Conservation (phyloP, 2,797 vertebrate species). For the Takifugu ocellatus region DNA sequence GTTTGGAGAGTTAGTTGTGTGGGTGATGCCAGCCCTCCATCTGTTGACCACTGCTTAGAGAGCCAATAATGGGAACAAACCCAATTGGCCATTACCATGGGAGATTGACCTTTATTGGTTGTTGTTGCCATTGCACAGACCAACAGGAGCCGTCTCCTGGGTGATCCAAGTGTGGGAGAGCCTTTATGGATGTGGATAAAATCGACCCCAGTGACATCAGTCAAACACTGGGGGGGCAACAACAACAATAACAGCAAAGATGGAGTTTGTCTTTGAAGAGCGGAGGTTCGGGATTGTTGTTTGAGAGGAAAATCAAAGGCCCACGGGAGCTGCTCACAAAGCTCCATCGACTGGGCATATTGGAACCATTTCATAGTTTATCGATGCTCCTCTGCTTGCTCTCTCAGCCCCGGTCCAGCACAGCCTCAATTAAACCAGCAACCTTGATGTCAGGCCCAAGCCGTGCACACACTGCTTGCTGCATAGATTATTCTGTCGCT, state of each 20-base stretch:
- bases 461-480: constrained; percentile 44
- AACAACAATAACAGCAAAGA: constrained; percentile 68
- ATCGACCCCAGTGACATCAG: constrained; percentile 71
- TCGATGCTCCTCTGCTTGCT: constrained; percentile 70
- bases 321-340: constrained; percentile 68
- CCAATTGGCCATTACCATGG: constrained; percentile 71
- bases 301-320: constrained; percentile 74
- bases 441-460: constrained; percentile 70
- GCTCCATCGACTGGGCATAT: constrained; percentile 69
- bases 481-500: constrained; percentile 44
- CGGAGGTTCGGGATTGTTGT: constrained; percentile 69
- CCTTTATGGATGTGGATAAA: constrained; percentile 70
- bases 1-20: constrained; percentile 47
- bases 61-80: constrained; percentile 71
- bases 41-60: constrained; percentile 69
- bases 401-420: constrained; percentile 57
- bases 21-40: constrained; percentile 60
- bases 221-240: constrained; percentile 63
- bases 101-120: constrained; percentile 74
- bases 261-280: constrained; percentile 73
- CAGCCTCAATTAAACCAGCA: constrained; percentile 73
- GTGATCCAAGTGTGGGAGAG: constrained; percentile 71
- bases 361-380: constrained; percentile 78
- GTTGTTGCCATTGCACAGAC: constrained; percentile 64
- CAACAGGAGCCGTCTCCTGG: constrained; percentile 59